Evolutionary conservation across 2,888 invertebrate genomes (phyloP).

Genomic region (Agrochola lota): DNA sequence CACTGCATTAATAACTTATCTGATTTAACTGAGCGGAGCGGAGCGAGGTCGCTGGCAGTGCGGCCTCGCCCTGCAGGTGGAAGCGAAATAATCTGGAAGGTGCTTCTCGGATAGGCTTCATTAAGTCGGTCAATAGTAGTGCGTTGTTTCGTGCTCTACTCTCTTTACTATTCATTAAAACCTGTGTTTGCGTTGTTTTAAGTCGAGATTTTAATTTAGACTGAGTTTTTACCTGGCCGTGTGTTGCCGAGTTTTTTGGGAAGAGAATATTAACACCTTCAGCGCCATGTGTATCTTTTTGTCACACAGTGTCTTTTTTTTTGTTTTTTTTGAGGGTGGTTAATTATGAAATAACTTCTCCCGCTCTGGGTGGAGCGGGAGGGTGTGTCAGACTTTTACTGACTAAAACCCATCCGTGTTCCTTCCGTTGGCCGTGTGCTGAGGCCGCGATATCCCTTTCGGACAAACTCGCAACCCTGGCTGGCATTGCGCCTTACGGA

Average conservation of each 20-base stretch:
- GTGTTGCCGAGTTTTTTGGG: background rate
- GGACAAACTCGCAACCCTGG: too few species aligned
- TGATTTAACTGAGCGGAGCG: slow-evolving; percentile 19
- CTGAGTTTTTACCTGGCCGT: background rate
- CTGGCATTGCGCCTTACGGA: too few species aligned
- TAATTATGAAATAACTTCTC: too few species aligned
- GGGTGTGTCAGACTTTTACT: too few species aligned
- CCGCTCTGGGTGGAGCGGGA: too few species aligned
- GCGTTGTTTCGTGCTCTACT: slow-evolving; percentile 49
- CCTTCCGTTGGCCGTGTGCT: too few species aligned
- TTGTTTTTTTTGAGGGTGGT: too few species aligned
- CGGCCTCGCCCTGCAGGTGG: slow-evolving; percentile 29
- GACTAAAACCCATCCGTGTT: too few species aligned
- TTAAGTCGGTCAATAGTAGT: slow-evolving; percentile 66
- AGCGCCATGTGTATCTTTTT: too few species aligned
- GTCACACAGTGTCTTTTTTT: too few species aligned
- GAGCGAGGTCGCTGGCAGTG: slow-evolving; percentile 16
- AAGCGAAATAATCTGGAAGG: slow-evolving; percentile 31
- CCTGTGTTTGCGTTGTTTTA: slow-evolving; percentile 30
- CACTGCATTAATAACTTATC: slow-evolving; percentile 39
- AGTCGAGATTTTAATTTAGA: slow-evolving; percentile 11
- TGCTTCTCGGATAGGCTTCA: slow-evolving; percentile 42
- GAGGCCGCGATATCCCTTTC: too few species aligned
- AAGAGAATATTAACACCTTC: too few species aligned
- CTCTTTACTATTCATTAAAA: slow-evolving; percentile 67